These are phyloP conservation scores for Lysandra bellargus DNA, from an alignment of 2,888 invertebrate species.

Conservation along the genomic window DNA sequence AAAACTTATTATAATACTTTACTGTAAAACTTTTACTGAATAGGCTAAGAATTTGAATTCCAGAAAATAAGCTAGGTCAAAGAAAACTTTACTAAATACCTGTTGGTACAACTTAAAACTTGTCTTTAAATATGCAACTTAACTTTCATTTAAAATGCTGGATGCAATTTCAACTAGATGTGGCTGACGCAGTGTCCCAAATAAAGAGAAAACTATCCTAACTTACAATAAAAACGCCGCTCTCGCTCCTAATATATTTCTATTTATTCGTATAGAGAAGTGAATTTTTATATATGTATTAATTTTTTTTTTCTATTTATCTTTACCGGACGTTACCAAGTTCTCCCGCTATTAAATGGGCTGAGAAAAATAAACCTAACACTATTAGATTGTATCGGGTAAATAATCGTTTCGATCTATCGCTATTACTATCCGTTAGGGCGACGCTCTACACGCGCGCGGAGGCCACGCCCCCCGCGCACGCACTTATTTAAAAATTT, in stretches of 20 bases:
- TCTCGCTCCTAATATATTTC: conserved; percentile 59
- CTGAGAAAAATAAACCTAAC: conserved; percentile 58
- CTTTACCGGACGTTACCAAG: conserved; percentile 73
- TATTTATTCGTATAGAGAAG: conserved; percentile 66
- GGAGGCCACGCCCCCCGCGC: conserved; percentile 41
- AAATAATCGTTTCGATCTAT: conserved; percentile 23
- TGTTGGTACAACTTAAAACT: neutral
- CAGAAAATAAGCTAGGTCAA: too few species aligned
- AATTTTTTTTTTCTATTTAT: conserved; percentile 63
- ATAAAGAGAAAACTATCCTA: conserved; percentile 52
- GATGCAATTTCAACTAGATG: neutral
- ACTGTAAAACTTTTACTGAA: too few species aligned
- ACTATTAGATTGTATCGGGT: conserved; percentile 50
- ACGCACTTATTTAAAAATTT: conserved; percentile 30
- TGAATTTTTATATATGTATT: conserved; percentile 61
- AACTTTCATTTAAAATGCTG: neutral
- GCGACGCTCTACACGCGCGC: conserved; percentile 44
- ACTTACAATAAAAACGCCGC: conserved; percentile 58
- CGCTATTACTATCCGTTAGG: conserved; percentile 57
- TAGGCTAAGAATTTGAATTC: too few species aligned
- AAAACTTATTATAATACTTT: too few species aligned
- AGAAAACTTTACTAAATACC: too few species aligned
- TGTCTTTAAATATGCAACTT: too few species aligned
- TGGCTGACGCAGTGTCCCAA: conserved; percentile 22
- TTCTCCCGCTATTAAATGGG: conserved; percentile 63